phyloP scores from a whole-genome alignment of 2,888 invertebrate genomes.

The Dioctria linearis region DNA sequence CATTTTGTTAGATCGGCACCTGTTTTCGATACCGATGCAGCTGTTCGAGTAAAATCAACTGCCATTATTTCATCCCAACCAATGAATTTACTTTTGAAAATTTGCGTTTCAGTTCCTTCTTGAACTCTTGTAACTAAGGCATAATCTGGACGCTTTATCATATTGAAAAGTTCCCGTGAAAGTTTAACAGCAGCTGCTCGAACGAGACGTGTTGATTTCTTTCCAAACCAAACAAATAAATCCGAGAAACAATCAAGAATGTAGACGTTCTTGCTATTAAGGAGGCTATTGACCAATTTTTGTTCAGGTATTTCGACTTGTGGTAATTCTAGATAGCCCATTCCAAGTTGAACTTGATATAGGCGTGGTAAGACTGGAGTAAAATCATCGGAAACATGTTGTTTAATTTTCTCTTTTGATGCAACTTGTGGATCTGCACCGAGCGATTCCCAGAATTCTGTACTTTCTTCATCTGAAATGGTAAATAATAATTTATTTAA shows the following conservation, averaged over 20 bases:
- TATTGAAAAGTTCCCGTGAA: constrained; percentile 95
- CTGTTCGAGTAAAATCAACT: constrained; percentile 98
- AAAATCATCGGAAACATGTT: constrained; percentile 66
- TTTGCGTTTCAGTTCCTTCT: constrained; percentile 92
- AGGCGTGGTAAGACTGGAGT: constrained; percentile 76
- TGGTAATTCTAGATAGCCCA: constrained; percentile 98
- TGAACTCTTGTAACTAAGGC: constrained; percentile 91
- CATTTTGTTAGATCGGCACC: constrained; percentile 96
- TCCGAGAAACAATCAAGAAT: constrained; percentile 95
- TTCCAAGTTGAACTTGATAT: constrained; percentile 96
- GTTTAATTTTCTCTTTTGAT: constrained; percentile 69
- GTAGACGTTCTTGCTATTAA: constrained; percentile 95
- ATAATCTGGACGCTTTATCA: constrained; percentile 91
- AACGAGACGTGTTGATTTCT: constrained; percentile 95
- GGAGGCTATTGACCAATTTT: constrained; percentile 82
- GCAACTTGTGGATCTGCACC: constrained; percentile 70
- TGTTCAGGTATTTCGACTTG: constrained; percentile 87
- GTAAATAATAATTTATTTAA: no score
- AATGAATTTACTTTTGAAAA: constrained; percentile 96
- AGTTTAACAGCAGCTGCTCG: constrained; percentile 96
- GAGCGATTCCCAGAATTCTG: constrained; percentile 87
- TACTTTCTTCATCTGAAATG: constrained; percentile 78
- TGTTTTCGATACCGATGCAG: constrained; percentile 95
- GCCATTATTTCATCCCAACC: constrained; percentile 99
- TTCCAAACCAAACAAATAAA: constrained; percentile 98